Conservation (phyloP, 1,140 invertebrate species). For the Plectrocnemia conspersa region DNA sequence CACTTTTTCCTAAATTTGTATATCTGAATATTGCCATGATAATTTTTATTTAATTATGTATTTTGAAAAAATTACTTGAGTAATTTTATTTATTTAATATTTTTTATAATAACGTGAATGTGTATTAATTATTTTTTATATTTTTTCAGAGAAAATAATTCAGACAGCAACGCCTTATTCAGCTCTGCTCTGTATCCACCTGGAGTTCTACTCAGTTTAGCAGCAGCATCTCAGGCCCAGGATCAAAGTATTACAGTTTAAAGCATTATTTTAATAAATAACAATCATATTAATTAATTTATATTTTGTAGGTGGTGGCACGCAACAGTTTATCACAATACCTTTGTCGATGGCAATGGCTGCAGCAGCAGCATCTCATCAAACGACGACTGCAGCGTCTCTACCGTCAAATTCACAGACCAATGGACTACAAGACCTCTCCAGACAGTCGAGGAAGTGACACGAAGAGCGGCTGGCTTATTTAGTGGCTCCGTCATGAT, state of each 20-base stretch:
- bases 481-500: constrained; percentile 8
- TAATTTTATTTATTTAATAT: no score
- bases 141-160: constrained; percentile 11
- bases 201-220: constrained; percentile 31
- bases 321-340: constrained; percentile 57
- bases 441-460: constrained; percentile 46
- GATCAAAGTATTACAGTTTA: constrained; percentile 24
- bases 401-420: constrained; percentile 42
- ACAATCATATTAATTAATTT: constrained; percentile 1
- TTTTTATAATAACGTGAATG: no score
- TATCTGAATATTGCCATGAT: no score
- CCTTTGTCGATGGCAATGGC: constrained; percentile 55
- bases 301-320: constrained; percentile 23
- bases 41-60: no score
- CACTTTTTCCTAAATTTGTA: no score
- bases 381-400: constrained; percentile 35
- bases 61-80: no score
- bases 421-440: constrained; percentile 50
- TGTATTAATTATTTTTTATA: constrained; percentile 13
- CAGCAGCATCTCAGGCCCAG: constrained; percentile 30
- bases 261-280: constrained; percentile 9
- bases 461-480: constrained; percentile 4
- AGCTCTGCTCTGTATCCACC: constrained; percentile 27
- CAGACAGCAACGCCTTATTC: constrained; percentile 19
- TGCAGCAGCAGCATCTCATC: constrained; percentile 41